These are phyloP conservation scores for Andinoacara biseriatus DNA, from an alignment of 2,113 vertebrate species.

Conservation along the genomic window DNA sequence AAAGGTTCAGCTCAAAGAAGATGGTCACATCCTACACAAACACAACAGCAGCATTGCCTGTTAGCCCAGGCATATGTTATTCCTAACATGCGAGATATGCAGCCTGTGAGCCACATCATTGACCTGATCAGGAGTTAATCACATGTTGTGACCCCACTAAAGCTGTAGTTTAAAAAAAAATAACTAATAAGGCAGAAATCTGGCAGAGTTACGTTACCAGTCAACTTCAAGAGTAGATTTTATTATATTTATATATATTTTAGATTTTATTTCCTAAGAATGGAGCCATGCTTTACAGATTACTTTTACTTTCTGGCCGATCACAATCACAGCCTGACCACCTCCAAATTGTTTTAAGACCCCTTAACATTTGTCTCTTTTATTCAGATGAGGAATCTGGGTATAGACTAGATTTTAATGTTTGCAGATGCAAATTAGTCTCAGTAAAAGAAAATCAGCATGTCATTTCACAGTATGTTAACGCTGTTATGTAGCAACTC, in stretches of 20 bases:
- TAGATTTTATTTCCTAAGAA: background rate
- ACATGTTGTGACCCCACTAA: background rate
- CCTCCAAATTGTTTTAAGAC: background rate
- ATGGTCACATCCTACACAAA: background rate
- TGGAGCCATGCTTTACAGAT: background rate
- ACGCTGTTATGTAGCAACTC: background rate
- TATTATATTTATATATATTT: too few relatives aligned
- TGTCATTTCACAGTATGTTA: background rate
- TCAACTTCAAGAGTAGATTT: background rate
- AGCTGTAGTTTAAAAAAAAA: background rate
- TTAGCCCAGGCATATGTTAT: background rate
- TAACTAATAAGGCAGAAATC: background rate
- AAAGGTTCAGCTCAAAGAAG: background rate
- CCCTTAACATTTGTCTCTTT: background rate
- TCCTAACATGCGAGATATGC: background rate
- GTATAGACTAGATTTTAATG: background rate
- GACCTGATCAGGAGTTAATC: background rate
- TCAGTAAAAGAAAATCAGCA: background rate
- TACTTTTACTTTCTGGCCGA: background rate
- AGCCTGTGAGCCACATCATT: background rate
- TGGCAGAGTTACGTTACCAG: background rate
- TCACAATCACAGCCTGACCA: background rate
- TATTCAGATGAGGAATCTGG: background rate
- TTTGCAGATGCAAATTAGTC: background rate
- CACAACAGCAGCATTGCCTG: fast-evolving